Base-by-base conservation (phyloP, 37 sponge, comb jelly and placozoan species). In the Amphimedon queenslandica region DNA sequence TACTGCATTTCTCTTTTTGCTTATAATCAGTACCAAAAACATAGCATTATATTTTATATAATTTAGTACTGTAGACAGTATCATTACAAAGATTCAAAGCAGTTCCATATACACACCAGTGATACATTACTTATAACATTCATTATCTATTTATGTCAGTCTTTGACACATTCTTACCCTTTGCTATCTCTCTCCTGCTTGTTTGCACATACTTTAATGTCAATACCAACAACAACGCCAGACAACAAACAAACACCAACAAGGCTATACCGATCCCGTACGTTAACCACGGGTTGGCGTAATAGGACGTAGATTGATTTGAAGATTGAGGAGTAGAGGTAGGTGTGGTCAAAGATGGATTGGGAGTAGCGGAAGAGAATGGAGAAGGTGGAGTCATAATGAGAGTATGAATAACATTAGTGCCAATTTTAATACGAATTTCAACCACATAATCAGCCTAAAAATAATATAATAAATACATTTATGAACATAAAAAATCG, bases 151-250 rank as follows among this genome's bases (percentile, higher is more conserved):
- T n/a, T n/a, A n/a, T n/a, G n/a, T n/a, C n/a, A n/a, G n/a, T n/a
- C n/a, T n/a, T n/a, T n/a, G n/a, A n/a, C 13, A 47, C 53, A 47
- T 72, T 4, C 51, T 63, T 55, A 53, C 73, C 63, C 75, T 82
- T 82, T 40, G 75, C 83, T 13, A 60, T 61, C 21, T 82, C 76
- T 61, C 76, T 82, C 6, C 83, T 47, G 3, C 43, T 40, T 63
- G 57, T 40, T 63, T 82, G 83, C 33, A 82, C 56, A 31, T 82
- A 70, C 64, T 82, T 82, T 56, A 82, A 76, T 0, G 24, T 67
- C 56, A 82, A 31, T 3, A 82, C 75, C 13, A 69, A 40, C 39
- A 58, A 24, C 38, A 82, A 32, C 35, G 68, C 37, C 10, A 75
- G 4, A 0, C 1, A 32, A 47, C 76, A 76, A 2, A 64, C 70